Base-by-base conservation (phyloP, 2,888 invertebrate species). In the Gibbula magus region DNA sequence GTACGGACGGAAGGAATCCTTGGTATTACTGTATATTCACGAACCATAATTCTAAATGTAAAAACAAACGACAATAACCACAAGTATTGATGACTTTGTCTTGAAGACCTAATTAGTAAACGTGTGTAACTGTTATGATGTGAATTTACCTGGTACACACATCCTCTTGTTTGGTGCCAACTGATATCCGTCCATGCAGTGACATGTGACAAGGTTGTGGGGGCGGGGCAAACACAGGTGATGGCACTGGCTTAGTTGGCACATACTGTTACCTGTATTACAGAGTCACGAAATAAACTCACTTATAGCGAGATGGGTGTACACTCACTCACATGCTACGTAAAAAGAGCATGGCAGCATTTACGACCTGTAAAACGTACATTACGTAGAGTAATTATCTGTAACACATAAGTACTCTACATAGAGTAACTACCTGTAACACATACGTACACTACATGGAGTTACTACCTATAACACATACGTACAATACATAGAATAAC, bases 141-240 rank as follows among this genome's bases (percentile, higher is more conserved):
- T 13, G 18, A 22, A 22, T 29, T 45, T 77, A 67, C 77, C 77
- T 67, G 13, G 29, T 66, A 25, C 66, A 52, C 78, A 78, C 13
- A 32, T 78, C 20, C 51, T n/a, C 20, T 18, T 25, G 20, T 78
- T 70, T 32, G 45, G 13, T 25, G 22, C n/a, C 0, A 70, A 70
- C 7, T 20, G 18, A 52, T 29, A 78, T 22, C 70, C 78, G 5
- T 67, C 45, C 51, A 22, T 67, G 35, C 78, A 78, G 22, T 51
- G 45, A 70, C 78, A 78, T 2, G 54, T 74, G 76, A 82, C 86
- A 56, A 82, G 73, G 32, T 80, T 82, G 3, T 78, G 76, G 0
- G 87, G 85, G 20, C 84, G 82, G 0, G 89, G 90, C 22, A 90
- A 77, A 83, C 89, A 90, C n/a, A 90, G 79, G 77, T 89, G 86